Evolutionary conservation across 1,140 invertebrate genomes (phyloP).

Genomic region (Leptopilina clavipes): DNA sequence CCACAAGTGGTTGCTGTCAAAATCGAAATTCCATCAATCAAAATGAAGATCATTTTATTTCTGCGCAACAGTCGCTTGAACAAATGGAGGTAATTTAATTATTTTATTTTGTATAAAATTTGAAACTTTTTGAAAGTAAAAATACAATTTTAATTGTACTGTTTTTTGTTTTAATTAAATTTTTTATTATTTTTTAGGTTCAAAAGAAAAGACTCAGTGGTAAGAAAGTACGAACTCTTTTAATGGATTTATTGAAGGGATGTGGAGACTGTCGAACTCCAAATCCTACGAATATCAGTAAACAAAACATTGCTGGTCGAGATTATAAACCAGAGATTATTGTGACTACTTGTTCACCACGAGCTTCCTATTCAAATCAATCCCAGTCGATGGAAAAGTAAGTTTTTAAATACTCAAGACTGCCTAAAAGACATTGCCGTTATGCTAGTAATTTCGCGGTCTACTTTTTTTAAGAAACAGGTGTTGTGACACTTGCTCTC

Average conservation of each 20-base stretch:
- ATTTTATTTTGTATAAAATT: neutral
- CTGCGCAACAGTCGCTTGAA: conserved; percentile 44
- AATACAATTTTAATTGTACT: too few relatives aligned
- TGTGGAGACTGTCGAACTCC: conserved; percentile 63
- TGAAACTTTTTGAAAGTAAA: too few relatives aligned
- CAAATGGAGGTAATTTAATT: conserved; percentile 53
- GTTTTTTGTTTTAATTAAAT: neutral
- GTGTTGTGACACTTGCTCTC: conserved; percentile 56
- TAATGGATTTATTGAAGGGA: conserved; percentile 66
- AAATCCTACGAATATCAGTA: conserved; percentile 45
- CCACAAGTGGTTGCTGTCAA: neutral
- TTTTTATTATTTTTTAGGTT: conserved; percentile 45
- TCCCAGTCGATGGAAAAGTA: conserved; percentile 58
- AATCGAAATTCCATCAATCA: conserved; percentile 31
- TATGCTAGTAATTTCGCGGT: neutral
- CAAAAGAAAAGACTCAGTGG: conserved; percentile 62
- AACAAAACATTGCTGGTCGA: neutral
- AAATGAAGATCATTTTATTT: conserved; percentile 54
- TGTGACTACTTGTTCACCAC: conserved; percentile 45
- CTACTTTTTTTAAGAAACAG: conserved; percentile 39
- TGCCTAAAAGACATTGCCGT: neutral
- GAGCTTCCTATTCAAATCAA: conserved; percentile 46
- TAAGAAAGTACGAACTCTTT: conserved; percentile 61
- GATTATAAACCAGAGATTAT: conserved; percentile 55
- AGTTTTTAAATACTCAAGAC: conserved; percentile 35